Evolutionary conservation across 2,113 vertebrate species (phyloP), one percentile per base, ranked within the genome.

Genomic region (Gopherus flavomarginatus): DNA sequence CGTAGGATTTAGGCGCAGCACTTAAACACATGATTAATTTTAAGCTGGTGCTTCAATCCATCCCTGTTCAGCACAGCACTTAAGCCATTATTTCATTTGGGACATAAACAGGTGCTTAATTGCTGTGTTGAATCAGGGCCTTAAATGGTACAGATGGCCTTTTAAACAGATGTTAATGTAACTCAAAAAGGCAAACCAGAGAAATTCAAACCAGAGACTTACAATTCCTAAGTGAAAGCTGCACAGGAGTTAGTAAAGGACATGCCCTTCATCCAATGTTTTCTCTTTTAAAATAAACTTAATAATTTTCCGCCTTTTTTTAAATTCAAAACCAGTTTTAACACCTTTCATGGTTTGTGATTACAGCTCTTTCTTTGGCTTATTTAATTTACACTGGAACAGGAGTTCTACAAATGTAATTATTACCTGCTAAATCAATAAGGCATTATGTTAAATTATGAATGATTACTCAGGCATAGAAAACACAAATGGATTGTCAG

Each of bases 361-460:
- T 81, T 95, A 42, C 47, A 77, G 54, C 88, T 90, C 50, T 94
- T 96, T 93, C 59, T 84, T 94, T 94, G 79, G 81, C 26, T 95
- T 94, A 89, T 95, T 95, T 94, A 90, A 95, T 95, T 96, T 90
- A 62, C 54, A 91, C 87, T 49, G 54, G 91, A 93, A 86, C 79
- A 94, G 86, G 87, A 92, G 49, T 87, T 90, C 91, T 88, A 81
- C 86, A 94, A 90, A 96, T 96, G 84, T 89, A 95, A 96, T 96
- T 95, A 90, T 92, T 96, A 83, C 78, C 91, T 97, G 96, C 83
- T 96, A 95, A 90, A 96, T 92, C 90, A 83, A 93, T 95, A 86
- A 93, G 90, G 44, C 35, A 49, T 92, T 95, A 44, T 85, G 85
- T 62, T 96, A 85, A 97, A 96, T 94, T 97, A 94, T 95, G 94